Conservation (phyloP, 2,113 vertebrate species). For the Psophia crepitans region DNA sequence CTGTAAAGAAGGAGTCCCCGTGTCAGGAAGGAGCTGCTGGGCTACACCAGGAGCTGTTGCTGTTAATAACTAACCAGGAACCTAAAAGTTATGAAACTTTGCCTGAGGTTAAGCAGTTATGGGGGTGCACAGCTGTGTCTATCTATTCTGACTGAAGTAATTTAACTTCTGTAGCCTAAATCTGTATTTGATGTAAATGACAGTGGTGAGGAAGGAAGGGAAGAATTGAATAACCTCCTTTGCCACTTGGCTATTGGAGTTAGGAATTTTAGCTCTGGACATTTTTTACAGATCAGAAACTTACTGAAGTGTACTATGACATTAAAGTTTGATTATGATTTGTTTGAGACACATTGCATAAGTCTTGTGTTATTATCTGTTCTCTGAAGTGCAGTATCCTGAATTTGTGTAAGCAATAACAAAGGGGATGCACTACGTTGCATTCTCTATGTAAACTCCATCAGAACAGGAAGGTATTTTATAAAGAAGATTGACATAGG, state of each 20-base stretch:
- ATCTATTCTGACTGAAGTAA: background rate
- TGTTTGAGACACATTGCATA: background rate
- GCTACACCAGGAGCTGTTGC: background rate
- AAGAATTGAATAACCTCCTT: background rate
- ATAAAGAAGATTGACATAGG: background rate
- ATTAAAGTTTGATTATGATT: conserved; percentile 11
- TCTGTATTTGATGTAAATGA: background rate
- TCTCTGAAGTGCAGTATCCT: background rate
- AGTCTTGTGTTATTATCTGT: background rate
- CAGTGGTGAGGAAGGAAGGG: background rate
- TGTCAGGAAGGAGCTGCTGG: background rate
- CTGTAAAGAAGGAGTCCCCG: background rate
- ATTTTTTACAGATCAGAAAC: background rate
- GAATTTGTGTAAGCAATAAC: background rate
- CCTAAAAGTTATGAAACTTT: background rate
- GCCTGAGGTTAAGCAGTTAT: background rate
- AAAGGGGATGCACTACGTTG: background rate
- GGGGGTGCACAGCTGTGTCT: background rate
- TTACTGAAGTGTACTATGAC: background rate
- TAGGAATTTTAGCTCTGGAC: background rate
- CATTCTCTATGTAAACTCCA: background rate
- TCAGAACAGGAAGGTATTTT: background rate
- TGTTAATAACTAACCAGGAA: background rate
- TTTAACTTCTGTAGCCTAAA: background rate
- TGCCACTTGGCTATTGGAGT: background rate